Evolutionary conservation across 2,113 vertebrate genomes (phyloP).

Genomic region (Mesitornis unicolor): DNA sequence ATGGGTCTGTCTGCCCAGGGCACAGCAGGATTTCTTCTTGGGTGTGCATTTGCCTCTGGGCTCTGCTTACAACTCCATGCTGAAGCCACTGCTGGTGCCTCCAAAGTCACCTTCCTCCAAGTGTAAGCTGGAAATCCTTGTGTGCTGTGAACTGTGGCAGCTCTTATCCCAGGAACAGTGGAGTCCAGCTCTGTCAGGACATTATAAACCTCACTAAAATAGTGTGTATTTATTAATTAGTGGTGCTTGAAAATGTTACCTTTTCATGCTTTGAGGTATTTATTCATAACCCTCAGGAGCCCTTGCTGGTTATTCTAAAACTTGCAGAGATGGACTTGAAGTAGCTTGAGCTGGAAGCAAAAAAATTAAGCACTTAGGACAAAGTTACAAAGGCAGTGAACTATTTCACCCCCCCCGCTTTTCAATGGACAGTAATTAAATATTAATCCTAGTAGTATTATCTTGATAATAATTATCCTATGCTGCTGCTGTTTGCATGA

Average conservation of each 20-base stretch:
- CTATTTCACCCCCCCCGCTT: not conserved
- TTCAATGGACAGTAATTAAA: not conserved
- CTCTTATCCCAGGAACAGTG: not conserved
- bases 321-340: not conserved
- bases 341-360: not conserved
- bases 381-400: not conserved
- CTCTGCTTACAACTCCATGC: not conserved
- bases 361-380: not conserved
- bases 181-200: not conserved
- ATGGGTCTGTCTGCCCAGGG: not conserved
- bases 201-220: not conserved
- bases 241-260: not conserved
- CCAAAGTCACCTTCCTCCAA: not conserved
- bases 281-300: not conserved
- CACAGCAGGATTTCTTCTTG: not conserved
- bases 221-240: not conserved
- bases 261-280: not conserved
- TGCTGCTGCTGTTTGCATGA: not conserved
- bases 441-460: not conserved
- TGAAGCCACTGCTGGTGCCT: too few species aligned
- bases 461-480: not conserved
- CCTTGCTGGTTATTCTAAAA: not conserved
- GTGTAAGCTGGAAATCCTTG: not conserved
- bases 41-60: not conserved
- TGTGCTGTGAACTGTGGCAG: rapidly evolving